These are phyloP conservation scores for Dynastes hyllus DNA, from an alignment of 2,888 invertebrate species.

Conservation along the genomic window DNA sequence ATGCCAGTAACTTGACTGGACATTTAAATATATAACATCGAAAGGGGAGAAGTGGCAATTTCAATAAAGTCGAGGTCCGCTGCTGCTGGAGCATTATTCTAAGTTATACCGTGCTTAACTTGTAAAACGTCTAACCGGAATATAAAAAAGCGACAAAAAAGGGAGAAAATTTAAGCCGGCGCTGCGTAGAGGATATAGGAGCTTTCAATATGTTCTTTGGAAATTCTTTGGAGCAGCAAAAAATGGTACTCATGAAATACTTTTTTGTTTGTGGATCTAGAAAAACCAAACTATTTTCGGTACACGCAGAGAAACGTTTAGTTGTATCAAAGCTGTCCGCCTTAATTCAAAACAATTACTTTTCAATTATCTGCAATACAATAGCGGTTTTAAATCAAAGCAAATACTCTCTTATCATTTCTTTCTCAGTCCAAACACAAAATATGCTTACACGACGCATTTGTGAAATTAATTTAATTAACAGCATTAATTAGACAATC, in stretches of 20 bases:
- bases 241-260: neutral
- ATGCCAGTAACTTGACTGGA: neutral
- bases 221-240: neutral
- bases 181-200: neutral
- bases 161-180: neutral
- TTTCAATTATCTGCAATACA: no score
- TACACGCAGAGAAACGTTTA: no score
- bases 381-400: no score
- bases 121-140: neutral
- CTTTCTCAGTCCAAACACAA: no score
- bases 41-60: neutral
- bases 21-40: conserved; percentile 15
- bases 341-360: no score
- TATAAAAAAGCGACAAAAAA: neutral
- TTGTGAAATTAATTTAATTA: no score
- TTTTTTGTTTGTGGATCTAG: no score
- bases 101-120: conserved; percentile 12
- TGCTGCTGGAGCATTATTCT: neutral
- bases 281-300: no score
- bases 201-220: neutral
- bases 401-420: no score
- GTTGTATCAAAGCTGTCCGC: no score
- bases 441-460: no score
- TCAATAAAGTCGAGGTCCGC: neutral
- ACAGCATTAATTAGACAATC: no score